A percentile compares a stretch with the other conserved stretches of the same genome.
phyloP scores from a whole-genome alignment of 64 coral and sea anemone species.

The Montipora efflorescens region DNA sequence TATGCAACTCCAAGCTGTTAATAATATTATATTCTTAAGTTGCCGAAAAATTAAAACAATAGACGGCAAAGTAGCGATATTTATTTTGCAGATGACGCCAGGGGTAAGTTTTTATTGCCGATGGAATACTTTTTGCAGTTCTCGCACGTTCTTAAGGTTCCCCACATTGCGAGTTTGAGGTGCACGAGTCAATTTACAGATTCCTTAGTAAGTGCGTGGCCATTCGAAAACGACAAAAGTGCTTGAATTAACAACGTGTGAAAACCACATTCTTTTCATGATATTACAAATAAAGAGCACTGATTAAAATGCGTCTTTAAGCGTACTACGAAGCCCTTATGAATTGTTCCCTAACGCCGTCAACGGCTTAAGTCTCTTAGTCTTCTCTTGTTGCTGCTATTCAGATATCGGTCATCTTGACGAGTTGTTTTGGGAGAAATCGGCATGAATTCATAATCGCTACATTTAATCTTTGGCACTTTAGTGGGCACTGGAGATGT shows the following conservation, averaged over 20 bases:
- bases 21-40: slow-evolving; percentile 77
- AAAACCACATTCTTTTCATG: slow-evolving; percentile 14
- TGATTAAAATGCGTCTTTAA: not conserved
- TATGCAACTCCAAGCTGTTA: slow-evolving; percentile 64
- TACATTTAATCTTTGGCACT: not conserved
- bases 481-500: not conserved
- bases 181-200: not conserved
- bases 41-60: slow-evolving; percentile 62
- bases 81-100: slow-evolving; percentile 51
- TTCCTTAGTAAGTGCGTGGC: not conserved
- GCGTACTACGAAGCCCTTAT: not conserved
- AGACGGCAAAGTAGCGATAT: slow-evolving; percentile 43
- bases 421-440: not conserved
- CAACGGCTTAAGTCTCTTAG: no score
- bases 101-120: not conserved
- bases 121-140: slow-evolving; percentile 12
- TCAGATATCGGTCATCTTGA: not conserved
- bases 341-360: not conserved
- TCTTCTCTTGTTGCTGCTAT: not conserved
- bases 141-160: slow-evolving; percentile 8
- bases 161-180: not conserved
- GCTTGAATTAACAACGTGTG: not conserved
- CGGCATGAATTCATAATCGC: not conserved
- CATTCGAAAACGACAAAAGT: not conserved
- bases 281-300: not conserved